Evolutionary conservation across 2,888 invertebrate species (phyloP), one percentile per base, ranked within the genome.

Genomic region (Blera fallax): DNA sequence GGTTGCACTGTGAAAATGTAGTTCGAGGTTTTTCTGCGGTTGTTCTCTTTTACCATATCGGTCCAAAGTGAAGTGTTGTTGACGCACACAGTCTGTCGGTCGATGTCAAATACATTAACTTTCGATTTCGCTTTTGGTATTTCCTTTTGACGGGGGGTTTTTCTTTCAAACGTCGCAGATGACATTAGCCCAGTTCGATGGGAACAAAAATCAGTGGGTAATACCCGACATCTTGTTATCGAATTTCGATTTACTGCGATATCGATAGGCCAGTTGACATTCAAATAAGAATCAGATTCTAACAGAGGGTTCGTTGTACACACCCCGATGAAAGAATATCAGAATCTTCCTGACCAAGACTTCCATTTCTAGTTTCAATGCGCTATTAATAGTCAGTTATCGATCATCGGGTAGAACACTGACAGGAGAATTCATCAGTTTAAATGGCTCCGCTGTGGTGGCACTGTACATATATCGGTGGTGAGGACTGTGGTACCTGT

Each of bases 21-120:
- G 85, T 85, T 85, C 85, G 85, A 85, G 85, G 85, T 40, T 77
- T 48, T 67, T 32, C 24, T 81, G 85, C 27, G 85, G 85, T 77
- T 65, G 80, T 43, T 54, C 76, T 85, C 58, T 77, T 72, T 80
- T 65, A 58, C 80, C 74, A 80, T 80, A 80, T 84, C 80, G 74
- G 69, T 74, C 48, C 37, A 37, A 65, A 45, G 8, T 8, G 37
- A 21, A 37, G 27, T 18, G 24, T 56, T 18, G 24, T 56, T 48
- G 62, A 73, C 60, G 70, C 37, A 79, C 29, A 65, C 32, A 64
- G 50, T 32, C 64, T 64, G 64, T 70, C 70, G 64, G 76, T 58
- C 43, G 76, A 81, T 81, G 85, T 85, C 85, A 81, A 72, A 81
- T 45, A 65, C 50, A 67, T 70, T n/a, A 67, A 67, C 60, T 77